These are phyloP conservation scores for Meriones psammophilus DNA, from an alignment of 2,797 vertebrate genomes.

Conservation along the genomic window DNA sequence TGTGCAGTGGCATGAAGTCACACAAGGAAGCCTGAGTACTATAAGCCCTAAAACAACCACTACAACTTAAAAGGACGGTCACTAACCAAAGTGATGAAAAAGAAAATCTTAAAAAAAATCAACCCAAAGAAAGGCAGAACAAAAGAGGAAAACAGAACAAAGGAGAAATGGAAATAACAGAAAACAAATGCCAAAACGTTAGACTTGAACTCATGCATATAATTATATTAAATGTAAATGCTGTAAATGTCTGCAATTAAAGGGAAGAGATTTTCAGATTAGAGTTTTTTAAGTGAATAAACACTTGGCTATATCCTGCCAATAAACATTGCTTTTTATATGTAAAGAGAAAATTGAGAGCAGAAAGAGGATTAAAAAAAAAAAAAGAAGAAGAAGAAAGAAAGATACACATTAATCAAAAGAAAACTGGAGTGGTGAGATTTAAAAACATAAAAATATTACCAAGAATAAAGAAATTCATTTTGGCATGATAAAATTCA, in stretches of 20 bases:
- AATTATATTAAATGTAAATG: constrained; percentile 70
- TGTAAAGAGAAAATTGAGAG: constrained; percentile 49
- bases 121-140: not conserved
- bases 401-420: not conserved
- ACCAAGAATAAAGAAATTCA: not conserved
- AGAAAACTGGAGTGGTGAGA: not conserved
- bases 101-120: constrained; percentile 31
- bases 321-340: constrained; percentile 8
- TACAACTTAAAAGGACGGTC: not conserved
- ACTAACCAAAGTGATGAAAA: constrained; percentile 51
- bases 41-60: constrained; percentile 30
- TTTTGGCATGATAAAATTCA: constrained; percentile 11
- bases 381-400: not conserved
- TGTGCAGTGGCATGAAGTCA: not conserved
- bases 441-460: constrained; percentile 57
- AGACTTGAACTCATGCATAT: not conserved
- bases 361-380: not conserved
- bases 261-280: constrained; percentile 62
- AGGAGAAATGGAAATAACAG: not conserved
- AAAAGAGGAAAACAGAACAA: not conserved
- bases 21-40: not conserved
- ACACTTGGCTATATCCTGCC: not conserved
- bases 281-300: constrained; percentile 4
- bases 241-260: constrained; percentile 45
- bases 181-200: constrained; percentile 41